Conservation (phyloP, 2,113 vertebrate genomes). For the Carollia perspicillata region DNA sequence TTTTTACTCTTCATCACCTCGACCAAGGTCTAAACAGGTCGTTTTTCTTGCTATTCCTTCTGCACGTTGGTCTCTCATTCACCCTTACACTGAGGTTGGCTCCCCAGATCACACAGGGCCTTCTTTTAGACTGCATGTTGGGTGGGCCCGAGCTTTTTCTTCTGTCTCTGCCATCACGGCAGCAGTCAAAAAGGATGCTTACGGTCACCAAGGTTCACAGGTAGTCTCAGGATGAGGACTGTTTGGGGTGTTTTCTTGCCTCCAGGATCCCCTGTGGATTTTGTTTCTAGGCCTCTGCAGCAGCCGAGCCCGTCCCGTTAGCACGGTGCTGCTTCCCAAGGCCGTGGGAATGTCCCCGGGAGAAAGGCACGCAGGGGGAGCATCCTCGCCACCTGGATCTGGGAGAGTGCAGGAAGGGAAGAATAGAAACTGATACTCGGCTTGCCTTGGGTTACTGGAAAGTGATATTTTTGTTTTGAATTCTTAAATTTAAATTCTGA, state of each 20-base stretch:
- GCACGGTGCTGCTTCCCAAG: neutral
- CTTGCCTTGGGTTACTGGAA: neutral
- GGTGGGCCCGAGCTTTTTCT: neutral
- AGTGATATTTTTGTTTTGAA: constrained; percentile 5
- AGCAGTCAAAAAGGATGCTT: neutral
- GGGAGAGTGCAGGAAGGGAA: neutral
- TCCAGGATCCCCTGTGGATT: neutral
- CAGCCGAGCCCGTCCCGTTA: neutral
- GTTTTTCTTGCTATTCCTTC: neutral
- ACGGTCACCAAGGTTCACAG: neutral
- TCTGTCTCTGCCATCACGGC: neutral
- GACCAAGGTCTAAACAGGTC: neutral
- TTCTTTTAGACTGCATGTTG: neutral
- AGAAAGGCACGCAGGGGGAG: neutral
- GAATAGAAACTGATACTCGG: neutral
- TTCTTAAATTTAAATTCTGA: constrained; percentile 1
- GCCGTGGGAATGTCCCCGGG: neutral
- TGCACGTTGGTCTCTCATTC: neutral
- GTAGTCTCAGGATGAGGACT: neutral
- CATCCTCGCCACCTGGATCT: neutral
- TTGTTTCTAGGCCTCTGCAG: neutral
- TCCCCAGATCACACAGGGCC: neutral
- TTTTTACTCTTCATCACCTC: neutral
- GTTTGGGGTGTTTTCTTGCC: neutral
- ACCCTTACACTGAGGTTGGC: neutral